Conservation (phyloP, 2,113 vertebrate species). For the Antechinus flavipes region DNA sequence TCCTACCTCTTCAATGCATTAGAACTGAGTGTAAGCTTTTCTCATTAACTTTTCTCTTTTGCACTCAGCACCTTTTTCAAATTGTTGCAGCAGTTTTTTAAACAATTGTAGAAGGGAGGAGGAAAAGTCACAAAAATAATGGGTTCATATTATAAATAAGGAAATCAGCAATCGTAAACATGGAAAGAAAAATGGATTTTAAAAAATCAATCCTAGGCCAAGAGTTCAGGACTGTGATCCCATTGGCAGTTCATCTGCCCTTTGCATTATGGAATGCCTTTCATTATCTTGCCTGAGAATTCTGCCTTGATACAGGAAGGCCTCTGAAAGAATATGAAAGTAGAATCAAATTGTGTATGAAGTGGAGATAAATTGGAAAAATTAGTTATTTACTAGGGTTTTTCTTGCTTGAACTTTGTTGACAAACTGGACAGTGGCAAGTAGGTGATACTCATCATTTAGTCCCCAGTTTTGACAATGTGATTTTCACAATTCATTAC, state of each 20-base stretch:
- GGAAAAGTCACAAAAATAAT: constrained; percentile 83
- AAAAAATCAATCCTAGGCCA: constrained; percentile 87
- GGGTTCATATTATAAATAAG: constrained; percentile 82
- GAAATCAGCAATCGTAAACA: constrained; percentile 62
- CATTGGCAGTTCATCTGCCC: constrained; percentile 84
- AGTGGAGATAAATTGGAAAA: background rate
- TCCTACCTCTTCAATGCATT: constrained; percentile 84
- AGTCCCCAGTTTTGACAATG: too few species aligned
- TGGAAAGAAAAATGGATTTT: constrained; percentile 74
- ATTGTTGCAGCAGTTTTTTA: constrained; percentile 83
- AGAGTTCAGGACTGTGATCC: constrained; percentile 90
- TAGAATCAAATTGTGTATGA: constrained; percentile 79
- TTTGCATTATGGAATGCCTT: constrained; percentile 87
- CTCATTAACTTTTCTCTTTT: constrained; percentile 84
- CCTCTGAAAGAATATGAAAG: constrained; percentile 76
- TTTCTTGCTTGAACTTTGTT: background rate
- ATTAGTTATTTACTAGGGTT: too few species aligned
- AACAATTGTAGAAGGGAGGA: constrained; percentile 84
- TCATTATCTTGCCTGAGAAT: constrained; percentile 86
- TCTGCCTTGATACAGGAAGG: constrained; percentile 80
- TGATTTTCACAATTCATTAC: background rate
- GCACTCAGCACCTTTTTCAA: constrained; percentile 89
- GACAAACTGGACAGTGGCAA: background rate
- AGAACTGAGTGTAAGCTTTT: constrained; percentile 84
- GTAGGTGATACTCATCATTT: background rate